phyloP scores from a whole-genome alignment of 1,140 invertebrate species.

The Diorhabda elongata region DNA sequence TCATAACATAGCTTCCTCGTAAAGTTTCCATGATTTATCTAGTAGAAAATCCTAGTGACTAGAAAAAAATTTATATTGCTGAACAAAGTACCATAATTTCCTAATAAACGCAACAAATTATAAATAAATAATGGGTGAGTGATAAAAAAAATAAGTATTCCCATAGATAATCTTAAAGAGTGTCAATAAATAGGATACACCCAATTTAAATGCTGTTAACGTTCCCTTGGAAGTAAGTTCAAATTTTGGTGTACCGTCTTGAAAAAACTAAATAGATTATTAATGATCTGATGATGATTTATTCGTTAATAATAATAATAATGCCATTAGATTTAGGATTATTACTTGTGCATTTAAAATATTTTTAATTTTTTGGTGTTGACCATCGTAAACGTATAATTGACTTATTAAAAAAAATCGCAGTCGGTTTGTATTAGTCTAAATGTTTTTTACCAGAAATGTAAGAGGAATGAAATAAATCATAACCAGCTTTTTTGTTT shows the following conservation, averaged over 20 bases:
- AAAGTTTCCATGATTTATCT: too few species aligned
- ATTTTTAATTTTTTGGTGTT: conserved; percentile 24
- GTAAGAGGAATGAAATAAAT: conserved; percentile 11
- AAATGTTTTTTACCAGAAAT: conserved; percentile 14
- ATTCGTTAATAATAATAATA: conserved; percentile 4
- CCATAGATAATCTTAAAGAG: too few species aligned
- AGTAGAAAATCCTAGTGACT: too few species aligned
- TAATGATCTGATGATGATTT: conserved; percentile 7
- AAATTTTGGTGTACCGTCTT: not conserved
- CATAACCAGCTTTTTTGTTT: not conserved
- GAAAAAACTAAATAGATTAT: conserved; percentile 7
- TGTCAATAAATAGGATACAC: too few species aligned
- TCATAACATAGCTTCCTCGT: too few species aligned
- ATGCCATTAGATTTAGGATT: conserved; percentile 27
- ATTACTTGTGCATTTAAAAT: conserved; percentile 29
- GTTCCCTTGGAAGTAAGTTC: too few species aligned
- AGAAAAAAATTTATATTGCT: too few species aligned
- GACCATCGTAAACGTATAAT: conserved; percentile 1
- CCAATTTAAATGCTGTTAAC: too few species aligned
- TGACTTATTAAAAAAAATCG: not conserved
- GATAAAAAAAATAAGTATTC: too few species aligned
- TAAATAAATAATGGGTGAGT: too few species aligned
- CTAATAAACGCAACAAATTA: too few species aligned
- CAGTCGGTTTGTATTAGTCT: conserved; percentile 6
- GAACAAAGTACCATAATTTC: too few species aligned